Base-by-base conservation (phyloP, 2,888 invertebrate species). In the Trichacis sp. region DNA sequence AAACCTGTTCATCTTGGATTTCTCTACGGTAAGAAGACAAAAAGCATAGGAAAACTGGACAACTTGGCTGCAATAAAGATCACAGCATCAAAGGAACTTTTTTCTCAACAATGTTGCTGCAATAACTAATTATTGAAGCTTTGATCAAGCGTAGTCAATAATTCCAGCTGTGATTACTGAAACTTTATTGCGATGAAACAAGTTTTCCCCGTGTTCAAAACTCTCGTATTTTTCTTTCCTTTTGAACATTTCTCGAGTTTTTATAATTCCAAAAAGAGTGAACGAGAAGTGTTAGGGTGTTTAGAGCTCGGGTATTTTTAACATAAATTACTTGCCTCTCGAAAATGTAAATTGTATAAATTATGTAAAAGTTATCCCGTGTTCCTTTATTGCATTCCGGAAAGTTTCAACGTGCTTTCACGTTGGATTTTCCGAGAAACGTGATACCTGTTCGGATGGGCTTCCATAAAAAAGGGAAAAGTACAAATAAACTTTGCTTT, bases 1-100 rank as follows among this genome's bases (percentile, higher is more conserved):
- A 65, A 60, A 65, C 57, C 65, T 65, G 65, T 65, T 65, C 65
- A 65, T 60, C 65, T 65, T 60, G 33, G 60, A 60, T 65, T 60
- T 53, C 56, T 42, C 56, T 20, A 49, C 45, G 45, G 48, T 24
- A 65, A 64, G 56, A 65, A 43, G 33, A 17, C 9, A 24, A 52
- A 58, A 54, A 49, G n/a, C n/a, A 12, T 11, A 42, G 12, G 33
- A 45, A 42, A 46, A 15, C 50, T 50, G 53, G 36, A n/a, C 14
- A 47, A 47, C 36, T 11, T 12, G 2, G 36, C 36, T 36, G 36
- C 36, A 12, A n/a, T n/a, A n/a, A n/a, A n/a, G n/a, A 36, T 12
- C 36, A 11, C 3, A 36, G 3, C 36, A 6, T 36, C 14, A 36
- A 36, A 36, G n/a, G 36, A 36, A 12, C 3, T 36, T 24, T 24